Evolutionary conservation across 2,113 vertebrate species (phyloP).

Genomic region (Acanthochromis polyacanthus): DNA sequence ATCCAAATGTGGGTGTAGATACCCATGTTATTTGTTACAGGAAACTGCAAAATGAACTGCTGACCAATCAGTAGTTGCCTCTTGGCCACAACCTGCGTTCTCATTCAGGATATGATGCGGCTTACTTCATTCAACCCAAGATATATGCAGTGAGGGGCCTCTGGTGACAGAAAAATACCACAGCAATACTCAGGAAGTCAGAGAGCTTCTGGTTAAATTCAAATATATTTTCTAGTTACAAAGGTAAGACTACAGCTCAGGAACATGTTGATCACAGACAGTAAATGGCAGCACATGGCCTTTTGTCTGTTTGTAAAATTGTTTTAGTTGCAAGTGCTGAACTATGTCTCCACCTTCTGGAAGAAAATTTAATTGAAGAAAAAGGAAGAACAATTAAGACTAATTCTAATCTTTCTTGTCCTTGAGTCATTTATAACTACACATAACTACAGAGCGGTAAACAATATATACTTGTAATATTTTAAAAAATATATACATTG

Average conservation of each 20-base stretch:
- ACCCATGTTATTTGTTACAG: neutral
- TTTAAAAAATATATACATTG: no score
- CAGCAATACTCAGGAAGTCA: neutral
- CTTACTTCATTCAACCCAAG: slow-evolving; percentile 18
- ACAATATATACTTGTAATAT: no score
- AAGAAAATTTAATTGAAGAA: neutral
- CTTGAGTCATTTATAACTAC: no score
- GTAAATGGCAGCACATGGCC: neutral
- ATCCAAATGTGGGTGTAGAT: neutral
- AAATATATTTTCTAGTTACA: no score
- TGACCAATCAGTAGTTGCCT: neutral
- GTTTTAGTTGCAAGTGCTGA: neutral
- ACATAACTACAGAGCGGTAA: no score
- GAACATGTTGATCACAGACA: no score
- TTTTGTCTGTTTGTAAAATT: neutral
- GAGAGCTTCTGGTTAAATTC: slow-evolving; percentile 7
- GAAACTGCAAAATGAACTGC: slow-evolving; percentile 12
- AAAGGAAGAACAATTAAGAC: no score
- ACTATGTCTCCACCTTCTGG: slow-evolving; percentile 43
- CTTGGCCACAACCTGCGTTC: slow-evolving; percentile 2
- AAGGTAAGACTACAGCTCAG: no score
- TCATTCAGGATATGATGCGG: slow-evolving; percentile 26
- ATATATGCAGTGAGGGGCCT: slow-evolving; percentile 49
- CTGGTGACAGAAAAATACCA: slow-evolving; percentile 57
- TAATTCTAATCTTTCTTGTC: no score